Evolutionary conservation across 2,113 vertebrate species (phyloP).

Genomic region (Sus scrofa): DNA sequence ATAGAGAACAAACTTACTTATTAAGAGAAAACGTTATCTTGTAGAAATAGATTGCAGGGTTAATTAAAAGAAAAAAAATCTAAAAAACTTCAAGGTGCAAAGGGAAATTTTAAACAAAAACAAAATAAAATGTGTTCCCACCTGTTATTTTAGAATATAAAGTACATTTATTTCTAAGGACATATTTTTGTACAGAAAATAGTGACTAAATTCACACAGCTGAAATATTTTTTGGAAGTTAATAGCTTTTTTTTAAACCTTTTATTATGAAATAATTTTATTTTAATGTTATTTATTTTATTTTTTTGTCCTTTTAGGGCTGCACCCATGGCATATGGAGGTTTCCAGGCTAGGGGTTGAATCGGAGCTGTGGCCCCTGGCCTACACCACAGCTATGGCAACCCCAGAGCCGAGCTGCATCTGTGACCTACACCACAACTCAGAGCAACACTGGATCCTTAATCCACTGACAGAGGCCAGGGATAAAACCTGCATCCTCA

Average conservation of each 20-base stretch:
- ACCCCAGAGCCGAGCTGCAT: too few species aligned
- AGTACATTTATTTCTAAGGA: slow-evolving; percentile 20
- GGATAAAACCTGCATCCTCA: too few species aligned
- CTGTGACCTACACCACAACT: too few species aligned
- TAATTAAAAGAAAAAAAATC: background rate
- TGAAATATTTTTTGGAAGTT: background rate
- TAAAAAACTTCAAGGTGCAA: slow-evolving; percentile 32
- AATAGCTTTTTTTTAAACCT: background rate
- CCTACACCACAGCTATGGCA: too few species aligned
- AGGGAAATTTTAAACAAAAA: slow-evolving; percentile 53
- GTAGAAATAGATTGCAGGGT: slow-evolving; percentile 1
- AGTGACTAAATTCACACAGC: slow-evolving; percentile 16
- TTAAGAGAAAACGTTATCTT: slow-evolving; percentile 42
- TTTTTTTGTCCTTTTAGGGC: too few species aligned
- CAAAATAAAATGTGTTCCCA: background rate
- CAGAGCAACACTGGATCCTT: too few species aligned
- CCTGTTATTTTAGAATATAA: background rate
- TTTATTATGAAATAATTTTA: background rate
- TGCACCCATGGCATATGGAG: too few species aligned
- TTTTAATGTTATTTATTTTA: too few species aligned
- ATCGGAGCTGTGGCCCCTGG: too few species aligned
- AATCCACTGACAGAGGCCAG: too few species aligned
- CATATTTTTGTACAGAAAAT: slow-evolving; percentile 16
- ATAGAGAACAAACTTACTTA: background rate
- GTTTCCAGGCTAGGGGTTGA: too few species aligned